phyloP scores from a whole-genome alignment of 2,113 vertebrate species.

The Scartelaos histophorus region DNA sequence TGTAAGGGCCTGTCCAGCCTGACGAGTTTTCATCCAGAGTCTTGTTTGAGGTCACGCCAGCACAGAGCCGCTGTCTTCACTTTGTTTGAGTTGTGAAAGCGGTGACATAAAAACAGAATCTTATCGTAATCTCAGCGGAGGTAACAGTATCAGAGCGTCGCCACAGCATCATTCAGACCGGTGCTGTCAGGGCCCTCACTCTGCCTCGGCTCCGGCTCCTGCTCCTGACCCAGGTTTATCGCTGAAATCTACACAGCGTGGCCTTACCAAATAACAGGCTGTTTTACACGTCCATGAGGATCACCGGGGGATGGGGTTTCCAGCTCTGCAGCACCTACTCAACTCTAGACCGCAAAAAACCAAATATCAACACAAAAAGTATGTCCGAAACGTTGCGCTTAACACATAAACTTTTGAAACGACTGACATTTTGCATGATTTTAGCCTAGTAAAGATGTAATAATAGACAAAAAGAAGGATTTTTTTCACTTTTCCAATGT shows the following conservation, averaged over 20 bases:
- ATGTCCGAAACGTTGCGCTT: no score
- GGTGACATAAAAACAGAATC: neutral
- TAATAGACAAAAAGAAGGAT: no score
- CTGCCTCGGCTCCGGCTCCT: neutral
- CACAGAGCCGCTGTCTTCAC: neutral
- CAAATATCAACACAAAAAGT: no score
- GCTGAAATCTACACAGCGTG: conserved; percentile 3
- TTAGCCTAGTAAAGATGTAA: no score
- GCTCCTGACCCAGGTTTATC: neutral
- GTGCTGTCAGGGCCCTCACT: conserved; percentile 8
- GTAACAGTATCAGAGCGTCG: neutral
- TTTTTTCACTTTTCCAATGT: no score
- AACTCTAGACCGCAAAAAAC: neutral
- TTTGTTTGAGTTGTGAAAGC: neutral
- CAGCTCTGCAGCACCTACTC: neutral
- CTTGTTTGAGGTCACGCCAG: neutral
- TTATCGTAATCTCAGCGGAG: conserved; percentile 6
- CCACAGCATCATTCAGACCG: conserved; percentile 14
- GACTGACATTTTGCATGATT: no score
- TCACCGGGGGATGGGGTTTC: neutral
- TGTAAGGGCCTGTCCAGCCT: neutral
- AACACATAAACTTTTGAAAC: no score
- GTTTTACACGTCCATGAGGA: neutral
- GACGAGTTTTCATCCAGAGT: neutral
- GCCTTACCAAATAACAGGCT: neutral